Conservation (phyloP, 2,888 invertebrate genomes). For the Caenorhabditis afra region DNA sequence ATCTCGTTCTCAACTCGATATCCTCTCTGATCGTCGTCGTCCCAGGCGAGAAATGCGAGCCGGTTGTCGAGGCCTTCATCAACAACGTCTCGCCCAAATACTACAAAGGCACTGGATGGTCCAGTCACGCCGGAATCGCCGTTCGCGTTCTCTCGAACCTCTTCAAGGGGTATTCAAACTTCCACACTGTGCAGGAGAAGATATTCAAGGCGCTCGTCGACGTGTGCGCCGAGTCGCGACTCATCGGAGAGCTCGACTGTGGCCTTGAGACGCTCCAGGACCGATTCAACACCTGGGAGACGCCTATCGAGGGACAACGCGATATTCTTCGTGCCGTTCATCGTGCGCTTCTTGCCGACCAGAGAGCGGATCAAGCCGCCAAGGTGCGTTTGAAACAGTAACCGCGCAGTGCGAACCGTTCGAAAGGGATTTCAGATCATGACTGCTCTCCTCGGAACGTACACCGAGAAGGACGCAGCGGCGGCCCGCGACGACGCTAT, state of each 20-base stretch:
- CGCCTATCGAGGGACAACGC: slow-evolving; percentile 67
- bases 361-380: slow-evolving; percentile 82
- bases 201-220: slow-evolving; percentile 82
- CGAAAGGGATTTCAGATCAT: slow-evolving; percentile 83
- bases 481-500: slow-evolving; percentile 96
- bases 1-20: slow-evolving; percentile 94
- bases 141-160: slow-evolving; percentile 89
- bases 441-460: slow-evolving; percentile 95
- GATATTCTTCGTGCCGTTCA: slow-evolving; percentile 74
- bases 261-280: slow-evolving; percentile 58
- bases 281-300: slow-evolving; percentile 67
- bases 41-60: slow-evolving; percentile 90
- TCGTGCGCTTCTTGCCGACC: slow-evolving; percentile 83
- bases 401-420: not conserved
- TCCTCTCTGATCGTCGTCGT: slow-evolving; percentile 94
- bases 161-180: slow-evolving; percentile 91
- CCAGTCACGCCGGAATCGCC: slow-evolving; percentile 73
- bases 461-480: slow-evolving; percentile 93
- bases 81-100: slow-evolving; percentile 52
- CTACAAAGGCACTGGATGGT: slow-evolving; percentile 74
- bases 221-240: slow-evolving; percentile 59
- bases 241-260: slow-evolving; percentile 65
- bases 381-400: slow-evolving; percentile 60
- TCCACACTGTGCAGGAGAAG: slow-evolving; percentile 89
- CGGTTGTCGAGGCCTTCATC: slow-evolving; percentile 84